Conservation (phyloP, 2,113 vertebrate genomes). For the Vulpes vulpes region DNA sequence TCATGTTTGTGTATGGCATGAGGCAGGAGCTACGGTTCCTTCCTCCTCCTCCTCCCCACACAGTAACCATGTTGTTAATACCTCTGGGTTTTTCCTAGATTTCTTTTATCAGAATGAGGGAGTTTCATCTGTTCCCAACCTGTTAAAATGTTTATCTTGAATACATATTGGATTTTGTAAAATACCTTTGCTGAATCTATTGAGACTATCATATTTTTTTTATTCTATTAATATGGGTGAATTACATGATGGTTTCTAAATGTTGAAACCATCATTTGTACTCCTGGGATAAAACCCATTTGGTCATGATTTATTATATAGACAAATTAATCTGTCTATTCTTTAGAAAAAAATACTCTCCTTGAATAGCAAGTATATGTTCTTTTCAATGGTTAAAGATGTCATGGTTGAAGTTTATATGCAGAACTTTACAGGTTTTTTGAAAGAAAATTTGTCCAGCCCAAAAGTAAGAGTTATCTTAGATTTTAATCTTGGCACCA, state of each 20-base stretch:
- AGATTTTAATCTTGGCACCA: background rate
- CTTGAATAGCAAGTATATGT: constrained; percentile 1
- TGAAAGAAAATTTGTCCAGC: background rate
- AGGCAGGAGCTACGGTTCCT: background rate
- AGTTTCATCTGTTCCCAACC: background rate
- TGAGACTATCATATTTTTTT: background rate
- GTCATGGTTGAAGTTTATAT: constrained; percentile 2
- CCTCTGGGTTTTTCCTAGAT: background rate
- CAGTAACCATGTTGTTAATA: background rate
- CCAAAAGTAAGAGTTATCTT: background rate
- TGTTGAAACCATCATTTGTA: background rate
- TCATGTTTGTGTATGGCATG: background rate
- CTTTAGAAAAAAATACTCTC: background rate
- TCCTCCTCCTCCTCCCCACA: background rate
- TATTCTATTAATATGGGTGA: background rate
- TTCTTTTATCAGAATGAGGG: background rate
- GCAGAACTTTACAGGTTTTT: background rate
- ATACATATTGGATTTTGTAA: constrained; percentile 18
- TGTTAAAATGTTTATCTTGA: constrained; percentile 2
- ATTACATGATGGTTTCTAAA: background rate
- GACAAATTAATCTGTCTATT: background rate
- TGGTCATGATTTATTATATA: constrained; percentile 4
- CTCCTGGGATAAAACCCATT: constrained; percentile 15
- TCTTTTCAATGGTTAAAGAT: constrained; percentile 34
- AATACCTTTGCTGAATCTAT: background rate